Evolutionary conservation across 2,888 invertebrate genomes (phyloP), one percentile per base, ranked within the genome.

Genomic region (Drosophila suboccidentalis): DNA sequence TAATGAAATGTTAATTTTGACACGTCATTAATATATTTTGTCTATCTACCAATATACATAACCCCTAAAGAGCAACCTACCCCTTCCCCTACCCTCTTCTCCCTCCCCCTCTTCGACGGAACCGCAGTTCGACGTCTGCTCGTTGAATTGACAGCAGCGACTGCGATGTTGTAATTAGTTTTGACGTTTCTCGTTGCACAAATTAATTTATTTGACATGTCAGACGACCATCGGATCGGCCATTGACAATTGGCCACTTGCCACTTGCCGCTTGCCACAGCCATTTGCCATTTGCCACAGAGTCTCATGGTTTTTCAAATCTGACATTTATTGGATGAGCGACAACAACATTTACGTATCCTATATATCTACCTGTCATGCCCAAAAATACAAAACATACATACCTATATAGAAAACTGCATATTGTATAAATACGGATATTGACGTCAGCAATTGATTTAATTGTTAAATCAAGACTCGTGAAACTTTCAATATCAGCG

Each of bases 1-100:
- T 90, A 91, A 89, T 91, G 91, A 91, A 91, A 91, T 91, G 91
- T 90, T 91, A 91, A 91, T 91, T 91, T 90, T 91, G 91, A 91
- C 91, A 91, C 91, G 89, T 91, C 91, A 90, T 91, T 91, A 91
- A 91, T 91, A 91, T 83, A 87, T 90, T 91, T 86, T 89, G 88
- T 78, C 82, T 82, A 70, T 72, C 78, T 63, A 32, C 72, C 47
- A 26, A 53, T 59, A 53, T 59, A n/a, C n/a, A 64, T 29, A 32
- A 11, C 43, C 41, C 22, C 38, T 15, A 17, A n/a, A 41, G 15
- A 34, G 13, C 13, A 34, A 26, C 29, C 26, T 53, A 15, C 36
- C 17, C 32, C n/a, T 15, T 29, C 17, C 32, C 47, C 60, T 22
- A 2, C 49, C 47, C 29, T 26, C 22, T 38, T 19, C 17, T 2